These are phyloP conservation scores for Anastrepha ludens DNA, from an alignment of 1,140 invertebrate species.

Conservation along the genomic window DNA sequence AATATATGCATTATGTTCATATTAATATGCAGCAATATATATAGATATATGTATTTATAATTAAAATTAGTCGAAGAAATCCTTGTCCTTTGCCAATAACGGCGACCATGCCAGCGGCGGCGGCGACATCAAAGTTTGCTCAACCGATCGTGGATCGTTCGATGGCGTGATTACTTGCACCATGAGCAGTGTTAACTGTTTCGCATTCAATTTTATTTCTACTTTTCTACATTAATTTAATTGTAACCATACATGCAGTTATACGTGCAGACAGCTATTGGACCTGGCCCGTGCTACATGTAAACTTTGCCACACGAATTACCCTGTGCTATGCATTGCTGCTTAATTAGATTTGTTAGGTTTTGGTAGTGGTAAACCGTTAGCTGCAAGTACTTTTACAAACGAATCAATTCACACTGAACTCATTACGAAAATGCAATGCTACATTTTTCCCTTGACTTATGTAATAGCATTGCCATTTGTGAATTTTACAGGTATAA, in stretches of 20 bases:
- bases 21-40: neutral
- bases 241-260: neutral
- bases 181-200: neutral
- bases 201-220: neutral
- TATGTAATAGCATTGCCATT: conserved; percentile 35
- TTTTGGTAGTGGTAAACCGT: neutral
- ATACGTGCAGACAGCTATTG: neutral
- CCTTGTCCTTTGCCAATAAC: conserved; percentile 28
- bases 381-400: neutral
- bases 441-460: conserved; percentile 45
- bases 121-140: conserved; percentile 1
- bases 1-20: neutral
- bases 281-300: neutral
- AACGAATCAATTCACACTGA: conserved; percentile 13
- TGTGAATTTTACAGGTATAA: neutral
- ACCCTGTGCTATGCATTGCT: neutral
- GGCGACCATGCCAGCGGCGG: neutral
- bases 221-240: neutral
- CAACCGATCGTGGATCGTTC: neutral
- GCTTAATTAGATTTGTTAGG: conserved; percentile 29
- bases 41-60: neutral
- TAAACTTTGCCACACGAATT: neutral
- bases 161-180: neutral
- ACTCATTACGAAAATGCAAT: conserved; percentile 49
- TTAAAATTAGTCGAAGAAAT: neutral